Conservation (phyloP, 2,888 invertebrate genomes). For the Oligia strigilis region DNA sequence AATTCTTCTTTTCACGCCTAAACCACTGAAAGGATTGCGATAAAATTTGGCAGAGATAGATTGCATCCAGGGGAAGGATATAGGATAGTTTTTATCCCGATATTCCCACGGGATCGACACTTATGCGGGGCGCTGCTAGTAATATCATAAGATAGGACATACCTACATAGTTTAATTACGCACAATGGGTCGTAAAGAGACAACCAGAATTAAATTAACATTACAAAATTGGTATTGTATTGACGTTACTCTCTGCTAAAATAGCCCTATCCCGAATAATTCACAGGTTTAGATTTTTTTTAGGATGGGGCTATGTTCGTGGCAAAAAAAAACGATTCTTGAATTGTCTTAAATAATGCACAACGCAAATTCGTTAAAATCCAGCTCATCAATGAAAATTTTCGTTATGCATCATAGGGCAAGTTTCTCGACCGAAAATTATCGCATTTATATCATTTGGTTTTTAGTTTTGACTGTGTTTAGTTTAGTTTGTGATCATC, state of each 20-base stretch:
- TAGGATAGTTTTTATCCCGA: too few relatives aligned
- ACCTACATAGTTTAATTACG: background rate
- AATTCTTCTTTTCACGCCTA: too few relatives aligned
- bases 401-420: background rate
- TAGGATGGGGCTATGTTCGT: background rate
- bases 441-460: background rate
- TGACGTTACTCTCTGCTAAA: background rate
- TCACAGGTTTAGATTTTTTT: background rate
- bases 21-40: too few relatives aligned
- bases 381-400: constrained; percentile 40
- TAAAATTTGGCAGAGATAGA: too few relatives aligned
- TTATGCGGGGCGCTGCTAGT: too few relatives aligned
- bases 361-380: constrained; percentile 38
- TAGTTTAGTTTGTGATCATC: too few relatives aligned
- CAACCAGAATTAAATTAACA: background rate
- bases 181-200: constrained; percentile 5
- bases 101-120: too few relatives aligned
- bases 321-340: background rate
- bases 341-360: background rate
- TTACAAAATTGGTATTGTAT: background rate
- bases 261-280: background rate
- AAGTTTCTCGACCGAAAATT: background rate
- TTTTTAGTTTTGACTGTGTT: too few relatives aligned
- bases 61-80: too few relatives aligned
- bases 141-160: background rate